phyloP scores from a whole-genome alignment of 35 echinoderm and acorn worm genomes.

The Lytechinus pictus region DNA sequence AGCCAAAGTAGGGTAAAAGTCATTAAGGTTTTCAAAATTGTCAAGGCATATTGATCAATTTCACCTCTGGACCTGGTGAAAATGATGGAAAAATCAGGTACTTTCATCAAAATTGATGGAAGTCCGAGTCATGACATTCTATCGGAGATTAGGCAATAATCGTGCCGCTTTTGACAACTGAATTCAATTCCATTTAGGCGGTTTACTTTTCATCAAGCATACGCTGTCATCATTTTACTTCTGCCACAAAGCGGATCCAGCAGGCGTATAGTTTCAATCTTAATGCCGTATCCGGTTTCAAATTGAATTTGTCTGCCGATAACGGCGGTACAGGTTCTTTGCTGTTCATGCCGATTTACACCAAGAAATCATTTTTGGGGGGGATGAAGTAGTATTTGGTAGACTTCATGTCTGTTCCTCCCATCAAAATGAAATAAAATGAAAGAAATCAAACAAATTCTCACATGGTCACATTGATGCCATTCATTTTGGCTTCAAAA shows the following conservation, averaged over 20 bases:
- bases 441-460: background rate
- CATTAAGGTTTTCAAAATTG: background rate
- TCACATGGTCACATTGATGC: background rate
- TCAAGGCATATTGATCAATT: background rate
- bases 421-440: background rate
- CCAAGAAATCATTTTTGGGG: background rate
- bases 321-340: constrained; percentile 7
- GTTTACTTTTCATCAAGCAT: constrained; percentile 19
- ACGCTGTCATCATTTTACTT: background rate
- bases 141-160: background rate
- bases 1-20: background rate
- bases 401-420: background rate
- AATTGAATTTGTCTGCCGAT: constrained; percentile 45
- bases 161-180: constrained; percentile 8
- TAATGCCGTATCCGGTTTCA: constrained; percentile 34
- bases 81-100: background rate
- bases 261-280: constrained; percentile 45
- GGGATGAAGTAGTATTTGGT: background rate
- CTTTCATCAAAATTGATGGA: background rate
- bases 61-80: background rate
- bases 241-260: background rate
- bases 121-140: background rate
- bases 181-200: constrained; percentile 18
- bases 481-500: background rate
- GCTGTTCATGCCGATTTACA: background rate